Evolutionary conservation across 2,888 invertebrate species (phyloP), one percentile per base, ranked within the genome.

Genomic region (Melieria omissa): DNA sequence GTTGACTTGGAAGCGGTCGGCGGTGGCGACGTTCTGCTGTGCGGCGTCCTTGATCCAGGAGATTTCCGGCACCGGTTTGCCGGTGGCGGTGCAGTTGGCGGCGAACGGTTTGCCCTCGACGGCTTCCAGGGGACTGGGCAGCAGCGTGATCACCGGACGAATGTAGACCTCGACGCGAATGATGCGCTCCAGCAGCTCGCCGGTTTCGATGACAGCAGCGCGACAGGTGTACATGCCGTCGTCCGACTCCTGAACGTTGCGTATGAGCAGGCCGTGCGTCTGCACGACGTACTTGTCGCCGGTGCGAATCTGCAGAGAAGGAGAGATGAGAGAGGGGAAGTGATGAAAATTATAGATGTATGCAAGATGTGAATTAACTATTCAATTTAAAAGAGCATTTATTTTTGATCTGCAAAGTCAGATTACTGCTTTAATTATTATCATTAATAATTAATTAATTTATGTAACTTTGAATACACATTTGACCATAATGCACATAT

Each of bases 191-290:
- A 91, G 89, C 5, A 95, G 89, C 83, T 95, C 93, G 55, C 96
- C 96, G 54, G 95, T 94, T 75, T 90, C 90, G 16, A 92, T 90
- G 0, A 96, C 96, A 55, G 93, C 92, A n/a, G 96, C 96, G 61
- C 95, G 90, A 83, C 96, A 96, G 5, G 92, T 93, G 84, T 96
- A 96, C 9, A 92, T 89, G 0, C 96, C 96, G 82, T 96, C 96
- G 80, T 97, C 96, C 14, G 92, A 90, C 84, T 94, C 93, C 77
- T 91, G 89, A 0, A 95, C 93, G 78, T 92, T 91, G 78, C 91
- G 92, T 73, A 96, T 94, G 71, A 92, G 86, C 10, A 96, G 87
- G 0, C 95, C 95, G 78, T 94, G 92, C 0, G 91, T 88, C 78
- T 93, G 91, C 70, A 93, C 90, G 12, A 95, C 90, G 81, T 93